phyloP scores from a whole-genome alignment of 2,888 invertebrate genomes.

The Microctonus aethiopoides region DNA sequence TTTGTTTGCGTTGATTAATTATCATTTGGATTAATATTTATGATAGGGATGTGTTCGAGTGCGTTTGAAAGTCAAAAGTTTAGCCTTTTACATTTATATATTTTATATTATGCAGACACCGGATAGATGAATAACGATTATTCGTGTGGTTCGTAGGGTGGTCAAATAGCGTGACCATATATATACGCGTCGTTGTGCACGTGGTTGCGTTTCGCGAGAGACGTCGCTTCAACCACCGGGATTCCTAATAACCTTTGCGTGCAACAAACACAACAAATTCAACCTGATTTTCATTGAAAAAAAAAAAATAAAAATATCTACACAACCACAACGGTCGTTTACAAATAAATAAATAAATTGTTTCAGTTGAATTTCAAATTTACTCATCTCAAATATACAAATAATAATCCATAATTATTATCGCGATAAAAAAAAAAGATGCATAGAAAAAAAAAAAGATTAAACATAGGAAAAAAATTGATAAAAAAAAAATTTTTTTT shows the following conservation, averaged over 20 bases:
- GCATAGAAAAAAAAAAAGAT: neutral
- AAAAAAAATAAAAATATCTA: neutral
- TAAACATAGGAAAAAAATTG: neutral
- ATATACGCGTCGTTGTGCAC: constrained; percentile 43
- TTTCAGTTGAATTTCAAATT: too few species aligned
- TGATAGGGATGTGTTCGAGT: neutral
- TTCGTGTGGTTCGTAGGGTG: constrained; percentile 63
- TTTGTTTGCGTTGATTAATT: neutral
- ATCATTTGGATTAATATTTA: neutral
- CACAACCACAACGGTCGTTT: neutral
- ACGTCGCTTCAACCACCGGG: constrained; percentile 17
- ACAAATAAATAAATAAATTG: too few species aligned
- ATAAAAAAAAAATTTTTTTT: neutral
- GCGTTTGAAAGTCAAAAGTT: too few species aligned
- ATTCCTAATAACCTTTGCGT: constrained; percentile 29
- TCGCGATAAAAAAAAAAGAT: too few species aligned
- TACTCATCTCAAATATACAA: too few species aligned
- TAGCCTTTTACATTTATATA: neutral
- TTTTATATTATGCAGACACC: constrained; percentile 43
- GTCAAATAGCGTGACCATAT: constrained; percentile 66
- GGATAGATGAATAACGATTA: constrained; percentile 68
- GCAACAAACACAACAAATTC: constrained; percentile 10
- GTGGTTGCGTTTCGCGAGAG: constrained; percentile 30
- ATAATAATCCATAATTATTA: too few species aligned
- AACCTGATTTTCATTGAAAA: constrained; percentile 17